Conservation (phyloP, 2,888 invertebrate species). For the Zootermopsis nevadensis region DNA sequence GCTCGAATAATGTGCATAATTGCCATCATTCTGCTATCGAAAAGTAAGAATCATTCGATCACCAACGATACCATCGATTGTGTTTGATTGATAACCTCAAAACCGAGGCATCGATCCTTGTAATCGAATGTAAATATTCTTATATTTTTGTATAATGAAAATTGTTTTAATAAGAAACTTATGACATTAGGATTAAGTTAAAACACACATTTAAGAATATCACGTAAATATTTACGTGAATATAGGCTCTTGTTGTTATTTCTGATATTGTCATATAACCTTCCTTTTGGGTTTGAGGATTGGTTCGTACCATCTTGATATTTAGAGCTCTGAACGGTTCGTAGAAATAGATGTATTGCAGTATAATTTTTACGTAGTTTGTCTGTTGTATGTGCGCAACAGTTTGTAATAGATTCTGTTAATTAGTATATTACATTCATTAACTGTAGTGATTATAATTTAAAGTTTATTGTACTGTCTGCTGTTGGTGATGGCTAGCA, state of each 20-base stretch:
- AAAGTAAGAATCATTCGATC: too few relatives aligned
- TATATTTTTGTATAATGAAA: background rate
- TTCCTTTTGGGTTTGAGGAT: constrained; percentile 11
- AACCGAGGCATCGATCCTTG: background rate
- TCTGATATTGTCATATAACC: constrained; percentile 1
- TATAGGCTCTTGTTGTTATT: background rate
- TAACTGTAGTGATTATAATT: background rate
- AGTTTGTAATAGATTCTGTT: background rate
- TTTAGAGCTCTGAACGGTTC: background rate
- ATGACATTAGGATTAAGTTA: background rate
- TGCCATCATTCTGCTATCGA: too few relatives aligned
- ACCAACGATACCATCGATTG: too few relatives aligned
- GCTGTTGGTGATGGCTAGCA: too few relatives aligned
- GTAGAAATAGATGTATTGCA: background rate
- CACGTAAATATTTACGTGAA: background rate
- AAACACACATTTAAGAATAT: background rate
- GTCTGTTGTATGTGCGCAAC: background rate
- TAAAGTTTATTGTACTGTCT: background rate
- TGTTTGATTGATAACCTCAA: too few relatives aligned
- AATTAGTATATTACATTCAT: background rate
- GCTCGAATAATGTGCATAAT: too few relatives aligned
- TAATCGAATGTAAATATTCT: background rate
- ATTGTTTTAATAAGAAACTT: background rate
- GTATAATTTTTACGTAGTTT: background rate
- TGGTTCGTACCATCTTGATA: constrained; percentile 9